Percentiles rank a stretch among this genome's conserved stretches.
These are phyloP conservation scores for Chrysina gloriosa DNA, from an alignment of 2,888 invertebrate genomes.

Conservation along the genomic window DNA sequence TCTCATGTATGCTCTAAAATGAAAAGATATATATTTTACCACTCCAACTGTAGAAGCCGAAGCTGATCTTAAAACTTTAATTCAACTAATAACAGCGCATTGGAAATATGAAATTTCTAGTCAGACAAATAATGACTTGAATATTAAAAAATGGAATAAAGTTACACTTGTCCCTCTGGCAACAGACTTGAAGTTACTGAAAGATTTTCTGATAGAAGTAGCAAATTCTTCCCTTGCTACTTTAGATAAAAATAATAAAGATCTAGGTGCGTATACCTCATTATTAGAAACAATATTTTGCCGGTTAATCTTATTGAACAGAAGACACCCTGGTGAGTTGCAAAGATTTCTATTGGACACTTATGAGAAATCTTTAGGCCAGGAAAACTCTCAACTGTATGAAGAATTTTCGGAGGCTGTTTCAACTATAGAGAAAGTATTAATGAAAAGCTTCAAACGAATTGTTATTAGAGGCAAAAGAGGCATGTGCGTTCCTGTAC, in stretches of 20 bases:
- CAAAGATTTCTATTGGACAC: slow-evolving; percentile 47
- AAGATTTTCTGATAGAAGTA: slow-evolving; percentile 42
- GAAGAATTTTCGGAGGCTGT: slow-evolving; percentile 48
- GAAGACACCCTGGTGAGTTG: slow-evolving; percentile 51
- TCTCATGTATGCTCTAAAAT: slow-evolving; percentile 46
- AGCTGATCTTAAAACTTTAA: slow-evolving; percentile 48
- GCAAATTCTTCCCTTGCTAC: slow-evolving; percentile 9
- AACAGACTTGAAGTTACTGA: slow-evolving; percentile 47
- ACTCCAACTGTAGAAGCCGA: slow-evolving; percentile 43
- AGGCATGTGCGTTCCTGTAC: slow-evolving; percentile 50
- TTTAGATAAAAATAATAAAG: slow-evolving; percentile 33
- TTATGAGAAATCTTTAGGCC: too few relatives aligned
- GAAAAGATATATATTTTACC: slow-evolving; percentile 39
- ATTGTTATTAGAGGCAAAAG: slow-evolving; percentile 52
- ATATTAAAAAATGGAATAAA: slow-evolving; percentile 44
- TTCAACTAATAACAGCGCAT: slow-evolving; percentile 46
- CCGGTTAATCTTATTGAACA: slow-evolving; percentile 49
- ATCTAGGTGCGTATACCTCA: slow-evolving; percentile 40
- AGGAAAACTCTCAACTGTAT: too few relatives aligned
- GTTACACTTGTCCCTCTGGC: slow-evolving; percentile 48
- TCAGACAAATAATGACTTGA: slow-evolving; percentile 46
- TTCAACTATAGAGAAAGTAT: slow-evolving; percentile 49
- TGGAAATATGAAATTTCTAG: slow-evolving; percentile 47
- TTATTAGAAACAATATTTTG: slow-evolving; percentile 51
- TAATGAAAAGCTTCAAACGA: slow-evolving; percentile 50